Evolutionary conservation across 2,113 vertebrate genomes (phyloP).

Genomic region (Sus scrofa): T2T-Sscrofa CM000824.6:61186501-61187000

Average conservation of each 20-base stretch:
- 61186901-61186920: conserved; percentile 17
- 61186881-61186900: conserved; percentile 17
- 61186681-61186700: neutral
- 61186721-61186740: conserved; percentile 5
- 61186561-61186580: neutral
- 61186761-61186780: neutral
- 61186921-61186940: neutral
- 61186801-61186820: conserved; percentile 25
- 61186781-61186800: conserved; percentile 7
- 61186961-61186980: neutral
- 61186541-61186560: neutral
- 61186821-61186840: conserved; percentile 10
- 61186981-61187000: conserved; percentile 21
- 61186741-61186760: conserved; percentile 22
- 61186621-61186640: neutral
- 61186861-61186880: conserved; percentile 32
- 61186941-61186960: neutral
- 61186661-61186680: neutral
- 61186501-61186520: neutral
- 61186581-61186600: neutral
- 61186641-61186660: neutral
- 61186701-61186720: neutral
- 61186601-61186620: neutral
- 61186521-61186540: neutral
- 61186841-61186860: neutral